phyloP scores from a whole-genome alignment of 2,888 invertebrate species.

The Drosophila helvetica region DNA sequence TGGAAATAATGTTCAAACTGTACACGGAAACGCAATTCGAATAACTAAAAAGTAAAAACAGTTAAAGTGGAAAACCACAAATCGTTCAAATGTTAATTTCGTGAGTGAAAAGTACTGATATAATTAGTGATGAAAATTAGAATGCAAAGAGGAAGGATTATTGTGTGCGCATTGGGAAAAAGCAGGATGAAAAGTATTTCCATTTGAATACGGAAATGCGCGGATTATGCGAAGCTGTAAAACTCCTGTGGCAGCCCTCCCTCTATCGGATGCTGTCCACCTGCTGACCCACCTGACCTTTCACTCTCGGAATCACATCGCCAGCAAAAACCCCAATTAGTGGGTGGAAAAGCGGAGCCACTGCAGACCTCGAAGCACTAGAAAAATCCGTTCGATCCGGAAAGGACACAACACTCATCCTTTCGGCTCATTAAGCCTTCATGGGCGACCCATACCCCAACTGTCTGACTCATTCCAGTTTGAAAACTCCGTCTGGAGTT shows the following conservation, averaged over 20 bases:
- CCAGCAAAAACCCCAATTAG: slow-evolving; percentile 28
- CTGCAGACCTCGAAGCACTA: background rate
- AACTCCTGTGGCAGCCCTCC: background rate
- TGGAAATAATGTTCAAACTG: background rate
- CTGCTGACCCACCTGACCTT: slow-evolving; percentile 43
- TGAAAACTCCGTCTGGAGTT: slow-evolving; percentile 37
- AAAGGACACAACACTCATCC: slow-evolving; percentile 3
- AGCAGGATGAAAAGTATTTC: background rate
- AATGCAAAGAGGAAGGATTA: background rate
- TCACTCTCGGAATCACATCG: slow-evolving; percentile 49
- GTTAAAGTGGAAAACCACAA: background rate
- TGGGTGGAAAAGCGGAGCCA: slow-evolving; percentile 2
- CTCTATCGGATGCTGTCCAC: slow-evolving; percentile 2
- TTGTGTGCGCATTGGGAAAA: background rate
- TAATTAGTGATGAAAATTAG: no score
- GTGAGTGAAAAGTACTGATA: no score
- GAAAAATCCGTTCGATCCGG: background rate
- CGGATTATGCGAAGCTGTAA: no score
- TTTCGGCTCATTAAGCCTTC: slow-evolving; percentile 24
- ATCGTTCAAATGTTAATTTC: background rate
- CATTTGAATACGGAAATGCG: no score
- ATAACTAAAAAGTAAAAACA: no score
- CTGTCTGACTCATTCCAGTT: slow-evolving; percentile 46
- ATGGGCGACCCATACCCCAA: slow-evolving; percentile 17
- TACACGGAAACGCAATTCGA: background rate